phyloP scores from a whole-genome alignment of 1,140 invertebrate genomes.

The Calephelis nemesis region DNA sequence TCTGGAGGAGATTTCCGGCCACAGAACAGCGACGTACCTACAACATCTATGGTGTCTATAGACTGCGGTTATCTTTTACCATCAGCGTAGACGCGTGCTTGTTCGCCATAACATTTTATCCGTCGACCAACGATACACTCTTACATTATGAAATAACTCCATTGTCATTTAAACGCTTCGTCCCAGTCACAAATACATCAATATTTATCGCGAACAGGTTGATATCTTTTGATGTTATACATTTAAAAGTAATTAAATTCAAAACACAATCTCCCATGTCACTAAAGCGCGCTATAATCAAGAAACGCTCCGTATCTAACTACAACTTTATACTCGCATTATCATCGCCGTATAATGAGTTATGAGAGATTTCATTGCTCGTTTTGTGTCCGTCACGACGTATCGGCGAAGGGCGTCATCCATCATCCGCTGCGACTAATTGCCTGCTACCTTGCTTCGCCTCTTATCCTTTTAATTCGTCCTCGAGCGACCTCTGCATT shows the following conservation, averaged over 20 bases:
- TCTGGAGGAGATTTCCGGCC: too few species aligned
- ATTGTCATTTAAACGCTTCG: neutral
- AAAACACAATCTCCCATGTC: slow-evolving; percentile 41
- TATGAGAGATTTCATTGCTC: slow-evolving; percentile 54
- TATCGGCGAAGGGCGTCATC: slow-evolving; percentile 55
- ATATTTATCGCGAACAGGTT: slow-evolving; percentile 12
- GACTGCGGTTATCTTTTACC: too few species aligned
- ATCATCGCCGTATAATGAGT: slow-evolving; percentile 73
- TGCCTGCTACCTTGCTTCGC: slow-evolving; percentile 72
- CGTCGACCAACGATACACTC: too few species aligned
- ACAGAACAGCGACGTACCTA: too few species aligned
- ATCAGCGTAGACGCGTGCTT: too few species aligned
- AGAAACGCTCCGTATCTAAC: slow-evolving; percentile 59
- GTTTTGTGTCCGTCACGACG: slow-evolving; percentile 63
- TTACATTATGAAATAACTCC: too few species aligned
- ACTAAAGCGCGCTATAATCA: slow-evolving; percentile 49
- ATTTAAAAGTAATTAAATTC: slow-evolving; percentile 22
- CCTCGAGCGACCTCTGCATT: slow-evolving; percentile 48
- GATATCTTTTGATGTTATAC: slow-evolving; percentile 13
- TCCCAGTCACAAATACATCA: slow-evolving; percentile 3
- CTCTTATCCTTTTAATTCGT: slow-evolving; percentile 70
- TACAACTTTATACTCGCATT: slow-evolving; percentile 65
- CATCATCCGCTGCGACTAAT: slow-evolving; percentile 71
- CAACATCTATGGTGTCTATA: too few species aligned
- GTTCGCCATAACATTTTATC: too few species aligned